Base-by-base conservation (phyloP, 2,888 invertebrate genomes). In the Stegophylla sp. region DNA sequence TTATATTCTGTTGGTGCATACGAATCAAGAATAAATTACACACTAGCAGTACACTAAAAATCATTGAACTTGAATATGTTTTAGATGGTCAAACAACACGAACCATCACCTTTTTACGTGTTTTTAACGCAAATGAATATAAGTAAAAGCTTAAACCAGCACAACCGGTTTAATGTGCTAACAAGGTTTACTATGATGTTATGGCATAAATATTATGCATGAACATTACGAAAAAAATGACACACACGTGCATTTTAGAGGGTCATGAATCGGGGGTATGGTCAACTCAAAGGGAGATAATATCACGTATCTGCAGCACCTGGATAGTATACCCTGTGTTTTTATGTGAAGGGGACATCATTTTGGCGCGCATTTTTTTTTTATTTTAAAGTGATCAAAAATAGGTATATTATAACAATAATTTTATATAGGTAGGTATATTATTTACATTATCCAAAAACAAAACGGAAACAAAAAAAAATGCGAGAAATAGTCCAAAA, bases 111-210 rank as follows among this genome's bases (percentile, higher is more conserved):
- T 63, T 69, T 69, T 69, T 12, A 71, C 63, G 71, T 61, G 48
- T 59, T 79, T 79, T 63, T 48, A 71, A 63, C 71, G 61, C 34
- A 69, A 77, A 69, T 69, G 15, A 41, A 61, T 51, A 28, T 51
- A 28, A 23, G 15, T 43, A 75, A 66, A 75, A 53, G 61, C 10
- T 61, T 48, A 41, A 79, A 79, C 51, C 63, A 63, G 41, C 71
- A 34, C 71, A 51, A 79, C 79, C 71, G 79, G 79, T 79, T 79
- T 79, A 71, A 48, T 63, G 61, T 48, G 63, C 79, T 79, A 79
- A 79, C 63, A 79, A 71, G 51, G 61, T 79, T 51, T n/a, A 61
- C 48, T 12, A 26, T 71, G 51, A 26, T 71, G 51, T 79, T 71
- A 79, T 71, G 79, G 71, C 79, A 41, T 20, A 79, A 61, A 63